Base-by-base conservation (phyloP, 2,888 invertebrate species). In the Morinoia aosen region DNA sequence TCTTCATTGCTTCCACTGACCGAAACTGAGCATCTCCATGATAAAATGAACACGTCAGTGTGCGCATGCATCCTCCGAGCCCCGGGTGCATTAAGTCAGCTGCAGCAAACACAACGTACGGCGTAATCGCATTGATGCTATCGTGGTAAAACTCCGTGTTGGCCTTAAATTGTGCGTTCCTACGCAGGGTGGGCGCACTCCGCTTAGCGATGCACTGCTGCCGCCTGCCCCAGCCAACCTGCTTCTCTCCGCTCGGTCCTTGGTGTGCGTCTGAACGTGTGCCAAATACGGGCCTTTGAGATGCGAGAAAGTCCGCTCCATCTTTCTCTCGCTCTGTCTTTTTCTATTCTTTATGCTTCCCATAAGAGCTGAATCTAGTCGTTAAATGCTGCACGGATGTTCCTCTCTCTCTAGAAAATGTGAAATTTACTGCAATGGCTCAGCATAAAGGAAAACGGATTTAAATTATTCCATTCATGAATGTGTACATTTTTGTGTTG, bases 241-340 rank as follows among this genome's bases (percentile, higher is more conserved):
- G 61, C 61, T 61, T 61, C 61, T 61, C 61, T 61, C 76, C 25
- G 76, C 25, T 33, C 25, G 76, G 76, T 76, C 76, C 76, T 76
- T 76, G 61, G 61, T 61, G 76, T 76, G 76, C 33, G 76, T 76
- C 76, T 33, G 76, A 76, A 76, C 90, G 90, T 90, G 90, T 40
- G 90, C 90, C 48, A 90, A 90, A 90, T 90, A 90, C 90, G 90
- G 90, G 90, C 90, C 12, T 48, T 40, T 39, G 48, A 90, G 48
- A 39, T 90, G 40, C 40, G 39, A 39, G 90, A 90, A 90, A 90
- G 90, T 90, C 48, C 14, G 90, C 90, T 16, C 90, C 16, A 40
- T 48, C 90, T 90, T 39, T 88, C 88, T 90, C 90, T 90, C 48
- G 14, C 90, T 90, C 90, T 40, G 40, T 40, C 90, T 90, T 90